Evolutionary conservation across 2,888 invertebrate genomes (phyloP).

Genomic region (Lithophane semibrunnea): DNA sequence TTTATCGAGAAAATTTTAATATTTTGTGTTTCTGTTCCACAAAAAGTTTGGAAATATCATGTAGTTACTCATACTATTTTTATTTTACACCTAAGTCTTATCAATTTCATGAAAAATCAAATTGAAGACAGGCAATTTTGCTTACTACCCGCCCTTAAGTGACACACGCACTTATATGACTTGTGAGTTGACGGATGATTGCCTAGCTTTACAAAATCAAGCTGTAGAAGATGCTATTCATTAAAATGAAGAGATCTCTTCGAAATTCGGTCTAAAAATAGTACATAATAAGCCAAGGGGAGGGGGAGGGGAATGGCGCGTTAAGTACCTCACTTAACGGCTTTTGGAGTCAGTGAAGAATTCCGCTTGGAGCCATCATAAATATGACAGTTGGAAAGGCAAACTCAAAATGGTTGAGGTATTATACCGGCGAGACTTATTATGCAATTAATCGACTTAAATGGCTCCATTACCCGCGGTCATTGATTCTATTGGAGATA

Average conservation of each 20-base stretch:
- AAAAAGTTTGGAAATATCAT: too few relatives aligned
- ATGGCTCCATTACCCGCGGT: slow-evolving; percentile 40
- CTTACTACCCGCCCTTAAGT: too few relatives aligned
- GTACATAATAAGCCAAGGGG: slow-evolving; percentile 50
- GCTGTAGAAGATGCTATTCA: slow-evolving; percentile 16
- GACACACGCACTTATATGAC: too few relatives aligned
- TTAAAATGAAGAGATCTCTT: slow-evolving; percentile 28
- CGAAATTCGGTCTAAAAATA: slow-evolving; percentile 41
- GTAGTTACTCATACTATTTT: too few relatives aligned
- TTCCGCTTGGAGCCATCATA: slow-evolving; percentile 64
- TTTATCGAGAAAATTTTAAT: too few relatives aligned
- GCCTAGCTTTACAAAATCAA: slow-evolving; percentile 31
- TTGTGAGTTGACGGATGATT: slow-evolving; percentile 10
- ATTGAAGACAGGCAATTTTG: too few relatives aligned
- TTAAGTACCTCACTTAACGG: slow-evolving; percentile 67
- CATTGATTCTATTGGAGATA: slow-evolving; percentile 37
- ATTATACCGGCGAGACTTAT: slow-evolving; percentile 42
- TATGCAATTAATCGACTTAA: slow-evolving; percentile 56
- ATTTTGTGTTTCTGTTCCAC: too few relatives aligned
- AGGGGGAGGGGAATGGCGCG: slow-evolving; percentile 56
- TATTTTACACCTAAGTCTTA: too few relatives aligned
- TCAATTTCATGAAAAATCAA: too few relatives aligned
- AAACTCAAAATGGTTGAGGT: slow-evolving; percentile 35
- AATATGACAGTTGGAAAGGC: slow-evolving; percentile 61
- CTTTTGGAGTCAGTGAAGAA: slow-evolving; percentile 60